Conservation (phyloP, 2,113 vertebrate genomes). For the Otocyon megalotis region DNA sequence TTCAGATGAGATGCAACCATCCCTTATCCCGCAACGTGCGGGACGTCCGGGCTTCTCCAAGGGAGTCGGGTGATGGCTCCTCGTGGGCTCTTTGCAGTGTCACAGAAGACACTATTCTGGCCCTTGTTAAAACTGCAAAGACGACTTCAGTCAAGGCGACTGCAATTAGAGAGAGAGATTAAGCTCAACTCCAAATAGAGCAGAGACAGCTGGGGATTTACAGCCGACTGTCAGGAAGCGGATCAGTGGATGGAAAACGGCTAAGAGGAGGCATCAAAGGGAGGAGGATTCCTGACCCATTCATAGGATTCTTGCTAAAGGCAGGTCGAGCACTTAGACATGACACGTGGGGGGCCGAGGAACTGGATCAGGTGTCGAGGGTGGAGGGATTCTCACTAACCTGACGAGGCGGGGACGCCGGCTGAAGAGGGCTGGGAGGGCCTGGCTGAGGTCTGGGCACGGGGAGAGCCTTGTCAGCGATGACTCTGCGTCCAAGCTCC, state of each 20-base stretch:
- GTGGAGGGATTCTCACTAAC: neutral
- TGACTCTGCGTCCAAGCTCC: neutral
- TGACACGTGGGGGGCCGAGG: neutral
- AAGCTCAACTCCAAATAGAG: neutral
- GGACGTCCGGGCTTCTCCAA: neutral
- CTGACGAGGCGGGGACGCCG: neutral
- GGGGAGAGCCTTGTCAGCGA: neutral
- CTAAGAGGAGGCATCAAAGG: neutral
- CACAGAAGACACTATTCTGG: neutral
- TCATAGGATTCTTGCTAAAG: neutral
- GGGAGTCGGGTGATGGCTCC: neutral
- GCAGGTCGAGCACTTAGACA: neutral
- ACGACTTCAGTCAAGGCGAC: neutral
- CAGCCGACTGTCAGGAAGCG: neutral
- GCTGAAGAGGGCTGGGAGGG: neutral
- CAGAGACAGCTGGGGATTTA: neutral
- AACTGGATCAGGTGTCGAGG: neutral
- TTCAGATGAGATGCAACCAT: neutral
- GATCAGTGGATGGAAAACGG: neutral
- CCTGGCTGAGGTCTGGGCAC: neutral
- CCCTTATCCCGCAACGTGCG: neutral
- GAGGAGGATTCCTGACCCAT: neutral
- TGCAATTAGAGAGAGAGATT: neutral
- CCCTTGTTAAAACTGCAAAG: neutral
- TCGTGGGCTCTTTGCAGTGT: neutral